Evolutionary conservation across 2,113 vertebrate species (phyloP), one percentile per base, ranked within the genome.

Genomic region (Etia nguti): DNA sequence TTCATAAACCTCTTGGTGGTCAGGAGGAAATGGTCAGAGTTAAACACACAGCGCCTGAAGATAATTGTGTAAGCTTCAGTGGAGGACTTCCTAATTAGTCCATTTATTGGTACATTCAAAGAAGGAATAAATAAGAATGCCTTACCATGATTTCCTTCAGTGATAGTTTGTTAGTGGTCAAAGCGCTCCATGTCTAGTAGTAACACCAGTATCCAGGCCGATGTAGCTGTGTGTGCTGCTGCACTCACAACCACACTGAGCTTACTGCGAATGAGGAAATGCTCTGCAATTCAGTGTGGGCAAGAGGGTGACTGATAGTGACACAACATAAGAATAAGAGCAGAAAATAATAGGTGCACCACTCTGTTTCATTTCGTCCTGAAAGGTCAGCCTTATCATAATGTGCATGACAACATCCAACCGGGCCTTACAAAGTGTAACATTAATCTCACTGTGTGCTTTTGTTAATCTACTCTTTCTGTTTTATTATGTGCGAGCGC

Each of bases 61-160:
- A 90, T 4, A 79, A 50, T 24, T 6, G 15, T 60, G 9, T 75
- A 77, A 54, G 10, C 5, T 38, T 15, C 15, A 12, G 41, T 55
- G 18, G 8, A 75, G 22, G 6, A 54, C 43, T 15, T 83, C 5
- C 15, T 18, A 6, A 36, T 48, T 38, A 36, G 18, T 79, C 10
- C 13, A 62, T 12, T 79, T 2, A 70, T 2, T 15, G 16, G 48
- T 24, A 34, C 4, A 60, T 57, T 18, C 5, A 68, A 22, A 48
- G 9, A 9, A 54, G 20, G 11, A 18, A 10, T 20, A 38, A 82
- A 34, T 10, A 22, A 43, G 7, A 43, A 29, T n/a, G 11, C 79
- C 94, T 93, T 92, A 96, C 95, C 95, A 95, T 96, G 6, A 87
- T 86, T 90, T 79, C 29, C 50, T 57, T 87, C 41, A 38, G 77